Evolutionary conservation across 2,797 vertebrate genomes (phyloP).

Genomic region (Pipistrellus pipistrellus): DNA sequence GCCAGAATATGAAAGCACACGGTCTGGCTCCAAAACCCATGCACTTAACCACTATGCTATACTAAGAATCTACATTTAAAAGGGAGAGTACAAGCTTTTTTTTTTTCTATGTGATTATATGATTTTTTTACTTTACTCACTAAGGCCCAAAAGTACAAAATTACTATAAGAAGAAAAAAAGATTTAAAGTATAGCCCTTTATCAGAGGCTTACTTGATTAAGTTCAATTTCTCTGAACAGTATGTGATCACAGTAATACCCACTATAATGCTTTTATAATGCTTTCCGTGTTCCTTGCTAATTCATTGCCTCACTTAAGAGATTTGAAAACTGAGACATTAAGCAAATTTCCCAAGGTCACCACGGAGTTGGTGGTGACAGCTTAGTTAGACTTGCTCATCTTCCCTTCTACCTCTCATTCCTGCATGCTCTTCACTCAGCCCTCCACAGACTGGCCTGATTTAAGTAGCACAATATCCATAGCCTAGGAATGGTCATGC

Average conservation of each 20-base stretch:
- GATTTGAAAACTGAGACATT: slow-evolving; percentile 49
- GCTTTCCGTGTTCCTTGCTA: background rate
- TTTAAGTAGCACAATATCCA: background rate
- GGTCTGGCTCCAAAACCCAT: slow-evolving; percentile 3
- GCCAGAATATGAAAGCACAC: slow-evolving; percentile 10
- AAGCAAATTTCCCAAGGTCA: slow-evolving; percentile 30
- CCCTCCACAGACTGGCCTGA: background rate
- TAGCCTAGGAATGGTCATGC: background rate
- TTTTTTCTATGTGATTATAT: background rate
- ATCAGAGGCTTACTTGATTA: slow-evolving; percentile 21
- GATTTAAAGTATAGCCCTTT: slow-evolving; percentile 17
- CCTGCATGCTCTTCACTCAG: background rate
- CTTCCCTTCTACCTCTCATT: background rate
- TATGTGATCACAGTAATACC: background rate
- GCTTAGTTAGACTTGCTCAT: background rate
- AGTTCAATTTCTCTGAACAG: slow-evolving; percentile 20
- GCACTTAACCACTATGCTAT: slow-evolving; percentile 12
- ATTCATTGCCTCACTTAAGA: slow-evolving; percentile 20
- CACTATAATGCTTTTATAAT: slow-evolving; percentile 18
- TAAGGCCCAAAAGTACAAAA: background rate
- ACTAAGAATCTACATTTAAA: slow-evolving; percentile 30
- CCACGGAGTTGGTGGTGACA: background rate
- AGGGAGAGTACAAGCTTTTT: background rate
- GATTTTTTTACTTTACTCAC: slow-evolving; percentile 49
- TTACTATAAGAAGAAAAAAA: slow-evolving; percentile 20